Evolutionary conservation across 1,140 invertebrate species (phyloP), one percentile per base, ranked within the genome.

Genomic region (Portunus trituberculatus): DNA sequence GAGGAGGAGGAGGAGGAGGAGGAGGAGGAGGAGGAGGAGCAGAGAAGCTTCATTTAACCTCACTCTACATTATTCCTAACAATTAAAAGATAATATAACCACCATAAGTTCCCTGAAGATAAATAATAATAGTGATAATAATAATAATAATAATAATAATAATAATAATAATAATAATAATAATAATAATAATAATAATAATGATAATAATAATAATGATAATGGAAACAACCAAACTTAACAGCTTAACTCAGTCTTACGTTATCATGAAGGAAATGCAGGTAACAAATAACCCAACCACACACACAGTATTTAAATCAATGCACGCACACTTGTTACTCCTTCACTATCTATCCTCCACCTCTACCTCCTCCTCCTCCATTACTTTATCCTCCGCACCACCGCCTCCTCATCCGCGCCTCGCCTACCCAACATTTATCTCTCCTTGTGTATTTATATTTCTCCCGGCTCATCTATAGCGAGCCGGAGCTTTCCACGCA

Each of bases 401-500:
- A n/a, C 67, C 67, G 12, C 67, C 67, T 76, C 67, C 67, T 76
- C 67, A 12, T 76, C n/a, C 67, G 2, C 67, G 12, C n/a, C 20
- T n/a, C 67, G 12, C 67, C 67, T 76, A 12, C 20, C 20, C 67
- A 12, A 76, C 67, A 76, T 76, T 76, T 76, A 76, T 76, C 67
- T 76, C 67, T 76, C 67, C 67, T 76, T n/a, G 67, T 76, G 67
- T 76, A 76, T 76, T 76, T 76, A 76, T 76, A 76, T 76, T 76
- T 76, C 67, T 76, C 67, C 20, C 67, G 20, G 20, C n/a, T 76
- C 67, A 76, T 76, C 67, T 25, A 39, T 39, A 25, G 67, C 6
- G 67, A 0, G 12, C 4, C 67, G 20, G 25, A 76, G 12, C 67
- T 76, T 76, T 76, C 67, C n/a, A 7, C 67, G 67, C 67, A 25